Percentiles rank a stretch among this genome's conserved stretches.
These are phyloP conservation scores for Drosophila ohnishii DNA, from an alignment of 1,140 invertebrate species.

Conservation along the genomic window DNA sequence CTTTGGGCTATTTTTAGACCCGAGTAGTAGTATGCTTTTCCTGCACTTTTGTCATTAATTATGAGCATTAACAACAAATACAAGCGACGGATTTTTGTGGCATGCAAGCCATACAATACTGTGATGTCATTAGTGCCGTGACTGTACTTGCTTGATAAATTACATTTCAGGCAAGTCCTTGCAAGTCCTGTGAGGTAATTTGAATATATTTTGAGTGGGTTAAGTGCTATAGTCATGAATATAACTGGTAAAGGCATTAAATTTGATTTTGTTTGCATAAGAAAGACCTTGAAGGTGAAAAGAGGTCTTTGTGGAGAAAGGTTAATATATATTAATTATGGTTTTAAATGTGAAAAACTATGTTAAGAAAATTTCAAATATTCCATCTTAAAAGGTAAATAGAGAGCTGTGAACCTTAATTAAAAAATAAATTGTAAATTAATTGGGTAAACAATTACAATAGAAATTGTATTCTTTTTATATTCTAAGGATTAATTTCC, in stretches of 20 bases:
- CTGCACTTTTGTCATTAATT: constrained; percentile 72
- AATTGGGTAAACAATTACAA: neutral
- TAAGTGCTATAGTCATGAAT: constrained; percentile 8
- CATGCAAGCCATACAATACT: constrained; percentile 7
- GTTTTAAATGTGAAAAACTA: too few relatives aligned
- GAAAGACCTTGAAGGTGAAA: neutral
- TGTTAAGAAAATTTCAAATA: too few relatives aligned
- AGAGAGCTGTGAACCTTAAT: too few relatives aligned
- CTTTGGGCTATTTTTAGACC: constrained; percentile 59
- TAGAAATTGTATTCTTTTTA: neutral
- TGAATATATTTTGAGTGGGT: constrained; percentile 30
- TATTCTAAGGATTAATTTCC: neutral
- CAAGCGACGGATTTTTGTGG: constrained; percentile 24
- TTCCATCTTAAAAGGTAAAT: rapidly evolving
- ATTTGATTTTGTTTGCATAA: constrained; percentile 66
- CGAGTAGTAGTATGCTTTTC: constrained; percentile 37
- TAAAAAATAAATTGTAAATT: neutral
- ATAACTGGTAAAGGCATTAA: constrained; percentile 49
- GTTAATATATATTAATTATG: neutral
- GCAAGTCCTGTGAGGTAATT: neutral
- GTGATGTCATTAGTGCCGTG: constrained; percentile 15
- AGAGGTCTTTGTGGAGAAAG: neutral
- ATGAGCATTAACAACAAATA: constrained; percentile 66
- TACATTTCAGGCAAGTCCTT: constrained; percentile 42
- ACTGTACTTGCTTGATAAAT: constrained; percentile 41